Evolutionary conservation across 2,888 invertebrate genomes (phyloP).

Genomic region (Tachystola acroxantha): DNA sequence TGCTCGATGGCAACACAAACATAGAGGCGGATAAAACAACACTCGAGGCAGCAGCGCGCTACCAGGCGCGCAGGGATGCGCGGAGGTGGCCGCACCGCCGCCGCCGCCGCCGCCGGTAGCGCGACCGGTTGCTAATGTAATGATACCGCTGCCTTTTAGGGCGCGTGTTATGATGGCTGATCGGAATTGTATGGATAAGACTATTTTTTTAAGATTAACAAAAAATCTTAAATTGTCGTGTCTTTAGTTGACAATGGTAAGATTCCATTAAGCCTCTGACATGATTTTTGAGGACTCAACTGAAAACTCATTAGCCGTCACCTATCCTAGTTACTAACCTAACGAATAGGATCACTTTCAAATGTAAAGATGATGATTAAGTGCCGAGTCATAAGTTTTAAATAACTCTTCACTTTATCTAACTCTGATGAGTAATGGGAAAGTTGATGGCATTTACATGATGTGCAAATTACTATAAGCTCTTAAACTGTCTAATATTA

Average conservation of each 20-base stretch:
- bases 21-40: constrained; percentile 55
- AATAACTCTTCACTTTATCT: too few species aligned
- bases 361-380: too few species aligned
- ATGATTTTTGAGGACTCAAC: too few species aligned
- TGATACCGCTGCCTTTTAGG: constrained; percentile 73
- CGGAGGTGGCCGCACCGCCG: constrained; percentile 35
- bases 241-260: not conserved
- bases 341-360: too few species aligned
- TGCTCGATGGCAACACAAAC: constrained; percentile 60
- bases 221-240: not conserved
- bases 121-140: constrained; percentile 58
- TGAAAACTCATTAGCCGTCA: too few species aligned
- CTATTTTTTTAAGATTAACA: not conserved
- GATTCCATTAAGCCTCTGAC: too few species aligned
- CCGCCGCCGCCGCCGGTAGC: constrained; percentile 9
- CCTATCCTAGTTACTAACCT: too few species aligned
- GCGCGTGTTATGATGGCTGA: constrained; percentile 61
- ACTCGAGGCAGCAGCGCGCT: constrained; percentile 39
- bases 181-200: constrained; percentile 44
- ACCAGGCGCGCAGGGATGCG: constrained; percentile 58
- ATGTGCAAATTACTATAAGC: too few species aligned
- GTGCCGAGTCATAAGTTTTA: too few species aligned
- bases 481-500: too few species aligned
- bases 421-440: too few species aligned
- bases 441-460: too few species aligned